Evolutionary conservation across 2,113 vertebrate species (phyloP).

Genomic region (Taxidea taxus): DNA sequence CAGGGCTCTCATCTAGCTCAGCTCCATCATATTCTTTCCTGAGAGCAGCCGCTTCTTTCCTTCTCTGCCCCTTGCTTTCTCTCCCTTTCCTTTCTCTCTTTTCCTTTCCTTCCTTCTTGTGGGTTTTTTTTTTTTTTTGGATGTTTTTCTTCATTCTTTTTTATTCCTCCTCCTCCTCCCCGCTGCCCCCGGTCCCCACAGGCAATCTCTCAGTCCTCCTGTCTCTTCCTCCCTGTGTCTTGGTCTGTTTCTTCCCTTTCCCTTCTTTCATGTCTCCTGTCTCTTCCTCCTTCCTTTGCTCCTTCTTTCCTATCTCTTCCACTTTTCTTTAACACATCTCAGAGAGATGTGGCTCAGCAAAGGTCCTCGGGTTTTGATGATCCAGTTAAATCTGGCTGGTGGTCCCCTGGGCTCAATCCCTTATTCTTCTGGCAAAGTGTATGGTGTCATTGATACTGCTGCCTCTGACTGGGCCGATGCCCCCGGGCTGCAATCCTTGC

Average conservation of each 20-base stretch:
- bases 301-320: not conserved
- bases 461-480: not conserved
- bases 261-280: not conserved
- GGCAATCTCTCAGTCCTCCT: not conserved
- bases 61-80: not conserved
- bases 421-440: not conserved
- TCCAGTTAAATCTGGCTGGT: not conserved
- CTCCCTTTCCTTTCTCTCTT: not conserved
- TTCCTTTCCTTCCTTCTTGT: not conserved
- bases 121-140: not conserved
- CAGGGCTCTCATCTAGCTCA: rapidly evolving
- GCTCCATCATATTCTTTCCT: not conserved
- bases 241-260: not conserved
- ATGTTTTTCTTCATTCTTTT: not conserved
- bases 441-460: not conserved
- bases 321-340: not conserved
- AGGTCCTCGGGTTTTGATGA: not conserved
- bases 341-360: not conserved
- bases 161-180: not conserved
- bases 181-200: not conserved
- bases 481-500: slow-evolving; percentile 53
- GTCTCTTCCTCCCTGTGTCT: not conserved
- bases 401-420: not conserved
- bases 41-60: not conserved
- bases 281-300: not conserved